Conservation (phyloP, 2,113 vertebrate species). For the Cricetomys ansorgei region DNA sequence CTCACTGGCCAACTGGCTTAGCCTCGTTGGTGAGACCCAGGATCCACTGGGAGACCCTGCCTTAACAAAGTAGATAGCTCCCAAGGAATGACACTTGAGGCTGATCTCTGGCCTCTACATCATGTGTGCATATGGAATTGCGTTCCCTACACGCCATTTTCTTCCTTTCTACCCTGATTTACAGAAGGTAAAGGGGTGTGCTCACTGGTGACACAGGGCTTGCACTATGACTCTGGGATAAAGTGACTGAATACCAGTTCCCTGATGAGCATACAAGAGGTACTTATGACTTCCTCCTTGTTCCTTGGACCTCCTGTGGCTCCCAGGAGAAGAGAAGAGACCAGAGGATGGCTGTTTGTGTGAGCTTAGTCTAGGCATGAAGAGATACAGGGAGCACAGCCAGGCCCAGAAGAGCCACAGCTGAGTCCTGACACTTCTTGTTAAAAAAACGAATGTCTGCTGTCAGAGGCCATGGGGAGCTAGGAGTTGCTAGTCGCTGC, state of each 20-base stretch:
- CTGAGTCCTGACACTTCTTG: not conserved
- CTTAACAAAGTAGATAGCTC: not conserved
- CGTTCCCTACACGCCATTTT: too few species aligned
- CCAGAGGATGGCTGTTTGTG: not conserved
- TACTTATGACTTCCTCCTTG: not conserved
- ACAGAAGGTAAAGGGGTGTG: not conserved
- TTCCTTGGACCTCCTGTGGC: not conserved
- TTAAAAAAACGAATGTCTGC: not conserved
- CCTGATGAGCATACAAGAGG: not conserved
- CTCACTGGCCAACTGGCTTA: not conserved
- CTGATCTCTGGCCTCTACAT: not conserved
- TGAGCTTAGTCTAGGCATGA: not conserved
- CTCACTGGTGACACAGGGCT: not conserved
- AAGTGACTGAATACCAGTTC: accelerated
- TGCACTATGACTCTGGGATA: not conserved
- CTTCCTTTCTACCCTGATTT: not conserved
- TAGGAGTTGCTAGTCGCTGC: not conserved
- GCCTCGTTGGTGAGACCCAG: not conserved
- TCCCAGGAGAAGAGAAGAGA: not conserved
- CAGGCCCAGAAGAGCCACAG: not conserved
- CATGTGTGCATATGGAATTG: not conserved
- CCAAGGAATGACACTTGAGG: not conserved
- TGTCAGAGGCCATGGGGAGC: not conserved
- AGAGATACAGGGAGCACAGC: accelerated
- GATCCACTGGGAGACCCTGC: not conserved